phyloP scores from a whole-genome alignment of 2,113 vertebrate genomes.

The human (Homo sapiens) region GRCh38 chr2:114560501-114561000 shows the following conservation, averaged over 20 bases:
- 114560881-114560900: background rate
- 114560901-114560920: background rate
- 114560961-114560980: too few relatives aligned
- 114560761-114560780: background rate
- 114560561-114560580: too few relatives aligned
- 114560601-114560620: accelerated
- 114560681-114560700: background rate
- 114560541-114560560: background rate
- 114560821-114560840: background rate
- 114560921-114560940: background rate
- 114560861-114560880: background rate
- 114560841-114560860: background rate
- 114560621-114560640: accelerated
- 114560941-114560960: background rate
- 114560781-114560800: background rate
- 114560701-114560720: background rate
- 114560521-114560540: background rate
- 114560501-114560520: background rate
- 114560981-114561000: background rate
- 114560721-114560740: background rate
- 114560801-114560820: background rate
- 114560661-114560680: background rate
- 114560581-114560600: background rate
- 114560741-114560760: background rate
- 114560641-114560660: background rate